A percentile compares a stretch with the other conserved stretches of the same genome.
Evolutionary conservation across 2,797 vertebrate genomes (phyloP).

Genomic region (Alcedo atthis): DNA sequence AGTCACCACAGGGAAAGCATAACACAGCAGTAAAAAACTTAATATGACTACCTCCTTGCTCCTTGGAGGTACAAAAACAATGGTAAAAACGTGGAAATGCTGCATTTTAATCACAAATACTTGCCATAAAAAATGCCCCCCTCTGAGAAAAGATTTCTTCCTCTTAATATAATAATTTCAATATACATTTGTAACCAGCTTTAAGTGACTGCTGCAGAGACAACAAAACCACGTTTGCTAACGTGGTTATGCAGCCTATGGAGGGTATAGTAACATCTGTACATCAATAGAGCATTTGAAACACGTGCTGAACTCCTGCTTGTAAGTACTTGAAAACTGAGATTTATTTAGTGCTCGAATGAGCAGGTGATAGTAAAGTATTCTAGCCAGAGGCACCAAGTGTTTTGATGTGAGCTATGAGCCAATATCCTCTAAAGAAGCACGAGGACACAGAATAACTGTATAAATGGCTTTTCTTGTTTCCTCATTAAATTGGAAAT

Average conservation of each 20-base stretch:
- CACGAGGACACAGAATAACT: not conserved
- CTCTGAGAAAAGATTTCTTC: not conserved
- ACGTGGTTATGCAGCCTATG: not conserved
- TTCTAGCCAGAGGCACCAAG: slow-evolving; percentile 60
- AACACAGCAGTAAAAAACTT: not conserved
- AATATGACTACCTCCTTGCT: not conserved
- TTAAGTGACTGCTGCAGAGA: not conserved
- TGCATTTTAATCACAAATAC: not conserved
- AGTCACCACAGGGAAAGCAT: not conserved
- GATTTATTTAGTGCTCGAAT: slow-evolving; percentile 48
- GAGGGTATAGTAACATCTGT: slow-evolving; percentile 24
- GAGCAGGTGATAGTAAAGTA: slow-evolving; percentile 60
- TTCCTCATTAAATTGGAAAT: not conserved
- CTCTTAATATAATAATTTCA: not conserved
- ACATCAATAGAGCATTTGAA: slow-evolving; percentile 11
- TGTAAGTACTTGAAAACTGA: slow-evolving; percentile 67
- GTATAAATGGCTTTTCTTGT: not conserved
- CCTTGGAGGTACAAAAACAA: not conserved
- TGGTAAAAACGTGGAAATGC: not conserved
- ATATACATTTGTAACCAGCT: not conserved
- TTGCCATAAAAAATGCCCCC: not conserved
- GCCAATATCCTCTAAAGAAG: slow-evolving; percentile 19
- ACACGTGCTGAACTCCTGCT: slow-evolving; percentile 58
- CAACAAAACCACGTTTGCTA: not conserved
- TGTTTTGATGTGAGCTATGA: slow-evolving; percentile 50